phyloP scores from a whole-genome alignment of 2,113 vertebrate genomes.

The Smithornis capensis region DNA sequence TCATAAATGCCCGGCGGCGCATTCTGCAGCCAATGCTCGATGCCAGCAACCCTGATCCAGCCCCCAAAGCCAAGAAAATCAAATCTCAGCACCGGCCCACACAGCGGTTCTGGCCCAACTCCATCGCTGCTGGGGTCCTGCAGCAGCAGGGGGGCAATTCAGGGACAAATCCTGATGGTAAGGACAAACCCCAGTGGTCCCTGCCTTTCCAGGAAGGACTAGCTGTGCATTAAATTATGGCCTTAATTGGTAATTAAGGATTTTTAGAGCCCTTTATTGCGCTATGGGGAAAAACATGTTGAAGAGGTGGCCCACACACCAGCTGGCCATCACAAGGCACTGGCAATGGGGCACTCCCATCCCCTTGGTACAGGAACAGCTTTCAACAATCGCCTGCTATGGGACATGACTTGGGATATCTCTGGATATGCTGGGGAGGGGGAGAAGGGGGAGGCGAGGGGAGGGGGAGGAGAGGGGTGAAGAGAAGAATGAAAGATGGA shows the following conservation, averaged over 20 bases:
- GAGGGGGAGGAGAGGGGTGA: neutral
- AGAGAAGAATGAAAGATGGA: neutral
- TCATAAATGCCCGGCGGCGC: constrained; percentile 95
- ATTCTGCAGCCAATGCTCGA: constrained; percentile 98
- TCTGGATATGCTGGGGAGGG: neutral
- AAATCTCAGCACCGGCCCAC: constrained; percentile 98
- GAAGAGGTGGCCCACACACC: neutral
- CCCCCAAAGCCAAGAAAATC: constrained; percentile 98
- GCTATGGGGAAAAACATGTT: neutral
- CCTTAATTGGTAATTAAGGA: neutral
- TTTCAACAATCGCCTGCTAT: fast-evolving
- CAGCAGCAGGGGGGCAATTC: constrained; percentile 87
- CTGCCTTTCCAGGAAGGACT: neutral
- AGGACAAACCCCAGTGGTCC: neutral
- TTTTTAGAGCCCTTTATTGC: neutral
- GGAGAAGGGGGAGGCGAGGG: neutral
- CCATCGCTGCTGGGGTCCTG: constrained; percentile 92
- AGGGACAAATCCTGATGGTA: constrained; percentile 88
- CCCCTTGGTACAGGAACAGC: neutral
- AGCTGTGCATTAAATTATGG: fast-evolving
- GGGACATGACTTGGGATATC: neutral
- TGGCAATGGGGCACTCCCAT: neutral
- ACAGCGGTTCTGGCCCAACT: constrained; percentile 98
- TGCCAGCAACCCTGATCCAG: constrained; percentile 96
- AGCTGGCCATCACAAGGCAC: neutral